phyloP scores from a whole-genome alignment of 2,113 vertebrate genomes.

The Glaucomys volans region DNA sequence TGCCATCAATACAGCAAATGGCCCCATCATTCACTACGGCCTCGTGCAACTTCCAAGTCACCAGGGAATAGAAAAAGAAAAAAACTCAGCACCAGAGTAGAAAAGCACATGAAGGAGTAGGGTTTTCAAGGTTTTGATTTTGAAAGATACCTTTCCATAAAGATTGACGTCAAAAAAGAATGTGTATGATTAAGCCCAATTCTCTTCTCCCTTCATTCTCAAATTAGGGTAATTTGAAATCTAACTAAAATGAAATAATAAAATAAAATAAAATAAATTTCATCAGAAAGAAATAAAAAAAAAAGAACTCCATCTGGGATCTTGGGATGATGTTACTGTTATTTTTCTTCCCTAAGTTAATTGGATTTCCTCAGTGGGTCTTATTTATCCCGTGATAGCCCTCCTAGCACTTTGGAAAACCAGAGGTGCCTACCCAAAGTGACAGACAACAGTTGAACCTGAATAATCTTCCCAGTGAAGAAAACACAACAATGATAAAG shows the following conservation, averaged over 20 bases:
- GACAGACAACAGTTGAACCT: background rate
- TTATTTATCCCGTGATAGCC: background rate
- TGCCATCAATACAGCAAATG: constrained; percentile 55
- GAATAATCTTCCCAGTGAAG: background rate
- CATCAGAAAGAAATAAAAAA: background rate
- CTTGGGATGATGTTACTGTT: background rate
- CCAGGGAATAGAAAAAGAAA: background rate
- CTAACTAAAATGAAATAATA: background rate
- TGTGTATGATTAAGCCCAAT: background rate
- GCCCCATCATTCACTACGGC: background rate
- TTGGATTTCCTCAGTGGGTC: background rate
- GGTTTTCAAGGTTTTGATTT: background rate
- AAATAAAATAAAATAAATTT: background rate
- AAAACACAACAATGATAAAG: background rate
- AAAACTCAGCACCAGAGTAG: background rate
- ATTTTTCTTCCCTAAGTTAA: background rate
- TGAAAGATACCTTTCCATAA: background rate
- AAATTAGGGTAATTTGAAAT: background rate
- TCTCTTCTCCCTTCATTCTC: background rate
- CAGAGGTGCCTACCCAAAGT: background rate
- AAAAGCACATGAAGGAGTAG: background rate
- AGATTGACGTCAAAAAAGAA: background rate
- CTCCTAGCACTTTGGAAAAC: background rate
- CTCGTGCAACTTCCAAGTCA: background rate
- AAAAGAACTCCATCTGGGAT: background rate